Evolutionary conservation across 2,113 vertebrate genomes (phyloP).

Genomic region (Zeus faber): DNA sequence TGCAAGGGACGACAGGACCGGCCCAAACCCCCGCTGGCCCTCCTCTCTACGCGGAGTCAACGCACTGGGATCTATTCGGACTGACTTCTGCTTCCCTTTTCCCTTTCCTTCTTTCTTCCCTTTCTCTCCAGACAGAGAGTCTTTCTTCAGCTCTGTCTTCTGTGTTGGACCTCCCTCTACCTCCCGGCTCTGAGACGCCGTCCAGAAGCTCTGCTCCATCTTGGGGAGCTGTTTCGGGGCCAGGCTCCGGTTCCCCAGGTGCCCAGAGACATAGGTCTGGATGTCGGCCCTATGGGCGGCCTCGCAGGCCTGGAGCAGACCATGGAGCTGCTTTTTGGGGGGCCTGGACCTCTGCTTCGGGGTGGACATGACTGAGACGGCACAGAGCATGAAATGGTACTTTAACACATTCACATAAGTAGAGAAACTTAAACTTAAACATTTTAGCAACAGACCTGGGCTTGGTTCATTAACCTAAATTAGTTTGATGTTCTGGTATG

Average conservation of each 20-base stretch:
- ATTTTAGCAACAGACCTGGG: no score
- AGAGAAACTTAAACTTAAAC: no score
- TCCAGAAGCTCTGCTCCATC: constrained; percentile 42
- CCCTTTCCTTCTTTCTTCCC: no score
- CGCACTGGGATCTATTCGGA: no score
- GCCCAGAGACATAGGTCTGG: constrained; percentile 63
- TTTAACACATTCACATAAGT: no score
- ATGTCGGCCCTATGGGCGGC: constrained; percentile 63
- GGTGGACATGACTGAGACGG: constrained; percentile 7
- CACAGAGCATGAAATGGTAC: no score
- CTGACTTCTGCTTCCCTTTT: constrained; percentile 6
- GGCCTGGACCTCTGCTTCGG: constrained; percentile 10
- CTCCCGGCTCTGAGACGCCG: constrained; percentile 28
- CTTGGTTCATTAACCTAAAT: no score
- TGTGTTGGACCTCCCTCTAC: background rate
- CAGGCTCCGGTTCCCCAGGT: constrained; percentile 67
- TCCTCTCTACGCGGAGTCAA: no score
- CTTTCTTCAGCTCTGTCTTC: background rate
- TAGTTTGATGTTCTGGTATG: no score
- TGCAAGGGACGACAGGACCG: no score
- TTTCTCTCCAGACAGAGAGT: no score
- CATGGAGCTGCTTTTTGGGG: constrained; percentile 34
- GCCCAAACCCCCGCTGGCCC: no score
- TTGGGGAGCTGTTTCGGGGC: constrained; percentile 37
- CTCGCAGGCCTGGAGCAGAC: constrained; percentile 64